These are phyloP conservation scores for Chesias legatella DNA, from an alignment of 2,888 invertebrate species.

Conservation along the genomic window DNA sequence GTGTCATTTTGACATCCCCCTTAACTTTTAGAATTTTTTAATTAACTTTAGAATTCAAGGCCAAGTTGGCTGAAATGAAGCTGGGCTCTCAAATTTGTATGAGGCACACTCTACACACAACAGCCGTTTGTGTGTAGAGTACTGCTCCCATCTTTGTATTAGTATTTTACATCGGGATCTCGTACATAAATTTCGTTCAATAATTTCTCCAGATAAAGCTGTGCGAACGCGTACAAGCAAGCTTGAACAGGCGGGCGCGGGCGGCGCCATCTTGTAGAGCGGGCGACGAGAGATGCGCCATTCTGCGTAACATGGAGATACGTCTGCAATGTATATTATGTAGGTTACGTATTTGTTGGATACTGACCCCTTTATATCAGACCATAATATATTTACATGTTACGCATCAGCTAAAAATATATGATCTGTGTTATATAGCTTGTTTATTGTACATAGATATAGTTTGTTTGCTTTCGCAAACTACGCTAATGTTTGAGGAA, in stretches of 20 bases:
- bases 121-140: no score
- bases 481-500: slow-evolving; percentile 6
- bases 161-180: no score
- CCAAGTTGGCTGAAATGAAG: no score
- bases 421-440: slow-evolving; percentile 17
- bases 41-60: no score
- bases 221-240: slow-evolving; percentile 9
- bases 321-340: slow-evolving; percentile 4
- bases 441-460: slow-evolving; percentile 9
- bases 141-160: no score
- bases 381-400: slow-evolving; percentile 24
- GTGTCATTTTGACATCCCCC: no score
- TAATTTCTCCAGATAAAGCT: no score
- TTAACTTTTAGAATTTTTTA: no score
- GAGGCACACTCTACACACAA: no score
- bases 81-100: no score
- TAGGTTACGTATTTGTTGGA: slow-evolving; percentile 31
- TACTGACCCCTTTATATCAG: slow-evolving; percentile 40
- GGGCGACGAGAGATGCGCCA: slow-evolving; percentile 29
- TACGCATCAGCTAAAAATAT: slow-evolving; percentile 23
- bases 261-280: slow-evolving; percentile 25
- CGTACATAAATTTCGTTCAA: no score
- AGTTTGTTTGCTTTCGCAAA: slow-evolving; percentile 9
- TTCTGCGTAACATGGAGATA: slow-evolving; percentile 8
- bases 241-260: slow-evolving; percentile 30